phyloP scores from a whole-genome alignment of 2,797 vertebrate species.

The Labeo calbasu region DNA sequence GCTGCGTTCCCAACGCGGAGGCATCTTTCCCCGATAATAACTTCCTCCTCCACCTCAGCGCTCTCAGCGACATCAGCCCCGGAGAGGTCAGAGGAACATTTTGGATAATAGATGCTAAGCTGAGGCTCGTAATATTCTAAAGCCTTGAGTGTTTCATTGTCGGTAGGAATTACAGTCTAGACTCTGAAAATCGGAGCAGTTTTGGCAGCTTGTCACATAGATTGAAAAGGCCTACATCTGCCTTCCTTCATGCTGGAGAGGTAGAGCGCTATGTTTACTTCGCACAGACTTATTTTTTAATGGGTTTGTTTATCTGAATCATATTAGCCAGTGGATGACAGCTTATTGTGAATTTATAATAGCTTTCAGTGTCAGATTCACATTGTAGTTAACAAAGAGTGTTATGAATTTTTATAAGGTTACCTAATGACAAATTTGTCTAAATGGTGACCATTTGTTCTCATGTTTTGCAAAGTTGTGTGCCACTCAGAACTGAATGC shows the following conservation, averaged over 20 bases:
- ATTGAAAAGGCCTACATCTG: slow-evolving; percentile 74
- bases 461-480: neutral
- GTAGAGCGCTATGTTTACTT: slow-evolving; percentile 6
- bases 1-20: slow-evolving; percentile 95
- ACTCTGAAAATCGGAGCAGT: slow-evolving; percentile 64
- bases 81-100: slow-evolving; percentile 88
- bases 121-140: slow-evolving; percentile 56
- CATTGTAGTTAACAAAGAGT: neutral
- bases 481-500: too few species aligned
- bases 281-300: slow-evolving; percentile 8
- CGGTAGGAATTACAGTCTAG: slow-evolving; percentile 66
- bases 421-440: neutral
- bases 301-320: slow-evolving; percentile 14
- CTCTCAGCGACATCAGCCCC: slow-evolving; percentile 87
- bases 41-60: slow-evolving; percentile 90
- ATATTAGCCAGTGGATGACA: neutral
- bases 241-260: slow-evolving; percentile 58
- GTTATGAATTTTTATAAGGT: neutral
- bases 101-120: slow-evolving; percentile 62
- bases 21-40: slow-evolving; percentile 95
- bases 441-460: neutral
- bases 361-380: neutral
- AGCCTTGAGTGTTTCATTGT: slow-evolving; percentile 65
- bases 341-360: neutral
- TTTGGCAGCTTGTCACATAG: slow-evolving; percentile 76